Base-by-base conservation (phyloP, 2,113 vertebrate species). In the Apus apus region DNA sequence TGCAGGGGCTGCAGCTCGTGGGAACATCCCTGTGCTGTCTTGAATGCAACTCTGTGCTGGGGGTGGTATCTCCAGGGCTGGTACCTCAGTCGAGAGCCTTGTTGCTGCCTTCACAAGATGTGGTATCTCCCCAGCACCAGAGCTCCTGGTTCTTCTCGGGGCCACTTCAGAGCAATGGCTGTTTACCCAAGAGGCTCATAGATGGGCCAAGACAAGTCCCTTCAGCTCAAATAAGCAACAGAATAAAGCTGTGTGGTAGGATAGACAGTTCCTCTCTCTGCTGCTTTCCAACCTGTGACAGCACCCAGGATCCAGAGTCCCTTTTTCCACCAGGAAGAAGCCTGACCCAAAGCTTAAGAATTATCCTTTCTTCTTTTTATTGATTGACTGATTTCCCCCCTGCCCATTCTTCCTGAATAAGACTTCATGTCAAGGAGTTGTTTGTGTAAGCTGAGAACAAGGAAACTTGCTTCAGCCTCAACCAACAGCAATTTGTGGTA, bases 21-120 rank as follows among this genome's bases (percentile, higher is more conserved):
- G 65, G 43, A 26, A n/a, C 3, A 10, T 51, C 8, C 26, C 36
- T 9, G 2, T 8, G 1, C 5, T 15, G 23, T 6, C 7, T 15
- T 21, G n/a, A 54, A 27, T 2, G n/a, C 23, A 48, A 30, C 3
- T 22, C 58, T 38, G 58, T 20, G 6, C 13, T 71, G 36, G 1
- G 0, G 27, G 23, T 34, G 27, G 6, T 21, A 7, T 68, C 43
- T 64, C 34, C 26, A 40, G 26, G 32, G 43, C 29, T 40, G 46
- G 45, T 29, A 48, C 36, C 14, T 19, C 27, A 25, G 12, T 26
- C 46, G n/a, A 43, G 58, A 27, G 6, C 11, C 5, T 45, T 30
- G 6, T 29, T 1, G 8, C 38, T 30, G 67, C 29, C 22, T 65
- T 73, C 53, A 15, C 23, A 29, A 50, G 17, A 6, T 40, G 16